phyloP scores from a whole-genome alignment of 2,113 vertebrate genomes.

The Brachypodius melanocephalos region DNA sequence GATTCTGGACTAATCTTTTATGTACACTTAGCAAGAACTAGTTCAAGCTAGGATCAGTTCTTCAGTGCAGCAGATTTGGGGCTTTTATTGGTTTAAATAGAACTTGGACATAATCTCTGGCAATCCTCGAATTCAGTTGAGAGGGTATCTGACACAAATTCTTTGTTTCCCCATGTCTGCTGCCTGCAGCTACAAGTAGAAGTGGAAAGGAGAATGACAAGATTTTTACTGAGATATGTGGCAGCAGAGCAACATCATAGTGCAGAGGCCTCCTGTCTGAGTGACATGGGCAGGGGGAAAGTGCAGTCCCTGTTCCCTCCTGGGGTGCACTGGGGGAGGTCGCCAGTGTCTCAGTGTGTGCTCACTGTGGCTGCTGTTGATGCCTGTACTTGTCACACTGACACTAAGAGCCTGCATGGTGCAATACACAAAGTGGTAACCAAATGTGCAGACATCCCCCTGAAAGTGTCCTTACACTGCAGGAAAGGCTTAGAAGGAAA shows the following conservation, averaged over 20 bases:
- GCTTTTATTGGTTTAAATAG: background rate
- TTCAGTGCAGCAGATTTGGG: background rate
- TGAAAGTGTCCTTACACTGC: background rate
- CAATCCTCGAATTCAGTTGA: background rate
- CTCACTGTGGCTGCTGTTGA: background rate
- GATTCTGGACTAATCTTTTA: background rate
- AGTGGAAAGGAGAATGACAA: background rate
- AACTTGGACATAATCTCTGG: background rate
- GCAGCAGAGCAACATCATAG: background rate
- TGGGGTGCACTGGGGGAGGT: background rate
- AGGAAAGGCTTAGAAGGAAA: background rate
- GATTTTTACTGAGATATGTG: background rate
- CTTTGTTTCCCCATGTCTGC: background rate
- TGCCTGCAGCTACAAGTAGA: background rate
- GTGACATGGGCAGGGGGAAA: background rate
- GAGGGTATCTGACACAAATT: background rate
- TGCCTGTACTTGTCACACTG: background rate
- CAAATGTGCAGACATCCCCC: accelerated
- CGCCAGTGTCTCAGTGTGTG: accelerated
- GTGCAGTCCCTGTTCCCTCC: background rate
- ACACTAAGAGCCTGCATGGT: background rate
- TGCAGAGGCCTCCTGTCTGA: background rate
- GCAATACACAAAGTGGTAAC: background rate
- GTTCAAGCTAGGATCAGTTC: background rate
- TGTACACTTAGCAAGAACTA: background rate